phyloP scores from a whole-genome alignment of 2,113 vertebrate species.

The Parus major region DNA sequence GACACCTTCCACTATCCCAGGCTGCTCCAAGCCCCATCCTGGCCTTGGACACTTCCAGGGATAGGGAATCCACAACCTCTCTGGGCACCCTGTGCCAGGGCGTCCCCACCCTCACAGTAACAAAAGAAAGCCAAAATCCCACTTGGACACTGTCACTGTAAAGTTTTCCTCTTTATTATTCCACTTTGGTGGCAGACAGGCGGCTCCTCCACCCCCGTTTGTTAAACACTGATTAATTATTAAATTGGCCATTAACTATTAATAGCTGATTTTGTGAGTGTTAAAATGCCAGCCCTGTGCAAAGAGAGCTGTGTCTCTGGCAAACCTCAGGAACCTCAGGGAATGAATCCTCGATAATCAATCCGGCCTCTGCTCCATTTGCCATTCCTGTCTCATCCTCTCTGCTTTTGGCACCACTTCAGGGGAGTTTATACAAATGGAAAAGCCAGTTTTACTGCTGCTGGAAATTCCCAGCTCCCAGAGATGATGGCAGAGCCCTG shows the following conservation, averaged over 20 bases:
- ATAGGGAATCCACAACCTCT: accelerated
- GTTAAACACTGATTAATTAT: constrained; percentile 71
- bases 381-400: constrained; percentile 2
- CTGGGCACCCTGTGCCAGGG: neutral
- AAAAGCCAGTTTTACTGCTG: neutral
- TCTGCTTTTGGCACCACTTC: constrained; percentile 31
- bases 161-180: constrained; percentile 25
- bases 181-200: constrained; percentile 35
- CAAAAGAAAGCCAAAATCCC: neutral
- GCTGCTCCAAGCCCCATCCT: neutral
- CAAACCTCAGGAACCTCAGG: constrained; percentile 37
- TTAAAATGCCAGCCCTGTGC: constrained; percentile 46
- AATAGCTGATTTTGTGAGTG: constrained; percentile 45
- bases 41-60: neutral
- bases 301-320: constrained; percentile 37
- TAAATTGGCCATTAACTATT: constrained; percentile 66
- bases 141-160: neutral
- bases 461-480: neutral
- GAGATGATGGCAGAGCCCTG: neutral
- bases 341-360: constrained; percentile 60
- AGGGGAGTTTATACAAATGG: constrained; percentile 16
- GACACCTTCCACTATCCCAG: neutral
- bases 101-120: neutral
- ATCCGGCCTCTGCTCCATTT: constrained; percentile 19
- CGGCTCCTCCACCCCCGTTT: constrained; percentile 24